These are phyloP conservation scores for Sisyra nigra DNA, from an alignment of 2,888 invertebrate species.

Conservation along the genomic window DNA sequence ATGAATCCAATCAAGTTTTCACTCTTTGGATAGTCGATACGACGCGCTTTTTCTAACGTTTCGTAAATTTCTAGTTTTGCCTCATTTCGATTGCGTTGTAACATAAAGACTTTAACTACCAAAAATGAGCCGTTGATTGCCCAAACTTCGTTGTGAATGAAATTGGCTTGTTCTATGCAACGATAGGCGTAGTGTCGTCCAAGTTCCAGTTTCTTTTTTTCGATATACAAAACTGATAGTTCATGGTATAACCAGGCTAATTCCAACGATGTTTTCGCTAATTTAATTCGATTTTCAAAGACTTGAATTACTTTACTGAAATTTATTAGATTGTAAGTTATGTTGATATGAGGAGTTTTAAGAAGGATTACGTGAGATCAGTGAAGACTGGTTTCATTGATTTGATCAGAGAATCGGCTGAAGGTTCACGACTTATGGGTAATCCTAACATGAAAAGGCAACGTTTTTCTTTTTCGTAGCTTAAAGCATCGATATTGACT, in stretches of 20 bases:
- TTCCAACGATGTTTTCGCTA: conserved; percentile 23
- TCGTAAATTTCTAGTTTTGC: conserved; percentile 24
- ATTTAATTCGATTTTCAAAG: conserved; percentile 19
- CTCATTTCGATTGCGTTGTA: conserved; percentile 29
- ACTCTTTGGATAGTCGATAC: conserved; percentile 19
- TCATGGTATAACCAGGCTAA: conserved; percentile 32
- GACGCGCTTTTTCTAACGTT: conserved; percentile 20
- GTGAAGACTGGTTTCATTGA: conserved; percentile 20
- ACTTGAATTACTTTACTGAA: conserved; percentile 19
- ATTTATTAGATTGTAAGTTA: background rate
- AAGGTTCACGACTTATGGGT: conserved; percentile 20
- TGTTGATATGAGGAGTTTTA: background rate
- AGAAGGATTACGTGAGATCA: conserved; percentile 19
- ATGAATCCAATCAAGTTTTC: conserved; percentile 20
- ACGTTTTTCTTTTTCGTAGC: conserved; percentile 15
- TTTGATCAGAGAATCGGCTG: conserved; percentile 23
- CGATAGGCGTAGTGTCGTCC: conserved; percentile 25
- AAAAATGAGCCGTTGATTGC: conserved; percentile 27
- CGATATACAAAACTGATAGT: conserved; percentile 24
- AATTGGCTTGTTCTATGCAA: conserved; percentile 22
- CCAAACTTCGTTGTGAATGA: conserved; percentile 24
- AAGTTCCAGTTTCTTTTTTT: conserved; percentile 26
- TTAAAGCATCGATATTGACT: too few relatives aligned
- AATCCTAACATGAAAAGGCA: conserved; percentile 22
- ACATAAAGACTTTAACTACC: conserved; percentile 26